Evolutionary conservation across 2,797 vertebrate species (phyloP).

Genomic region (Parauchenoglanis ngamensis): DNA sequence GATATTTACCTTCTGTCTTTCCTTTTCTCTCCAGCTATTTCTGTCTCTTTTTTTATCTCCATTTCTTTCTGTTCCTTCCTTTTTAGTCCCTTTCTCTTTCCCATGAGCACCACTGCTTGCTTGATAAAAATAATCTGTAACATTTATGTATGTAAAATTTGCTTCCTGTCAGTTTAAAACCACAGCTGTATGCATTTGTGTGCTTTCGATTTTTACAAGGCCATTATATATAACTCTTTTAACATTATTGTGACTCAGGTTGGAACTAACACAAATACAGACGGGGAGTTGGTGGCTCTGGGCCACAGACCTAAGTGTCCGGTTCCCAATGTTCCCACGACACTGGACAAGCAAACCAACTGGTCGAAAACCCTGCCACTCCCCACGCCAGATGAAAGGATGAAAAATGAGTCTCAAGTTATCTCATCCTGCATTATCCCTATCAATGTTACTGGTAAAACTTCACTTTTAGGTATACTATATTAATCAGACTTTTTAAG

Average conservation of each 20-base stretch:
- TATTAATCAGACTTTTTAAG: not conserved
- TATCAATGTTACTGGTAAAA: slow-evolving; percentile 96
- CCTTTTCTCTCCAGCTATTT: slow-evolving; percentile 14
- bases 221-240: not conserved
- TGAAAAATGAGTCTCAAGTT: slow-evolving; percentile 87
- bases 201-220: not conserved
- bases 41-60: not conserved
- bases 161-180: not conserved
- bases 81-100: not conserved
- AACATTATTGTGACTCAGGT: slow-evolving; percentile 72
- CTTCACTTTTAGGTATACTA: not conserved
- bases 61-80: not conserved
- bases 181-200: not conserved
- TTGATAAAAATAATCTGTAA: not conserved
- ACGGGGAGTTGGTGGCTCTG: slow-evolving; percentile 80
- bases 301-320: slow-evolving; percentile 89
- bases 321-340: slow-evolving; percentile 83
- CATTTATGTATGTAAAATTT: not conserved
- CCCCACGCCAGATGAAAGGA: slow-evolving; percentile 89
- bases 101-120: not conserved
- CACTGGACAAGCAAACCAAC: slow-evolving; percentile 95
- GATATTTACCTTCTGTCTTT: not conserved
- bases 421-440: slow-evolving; percentile 98
- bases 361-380: slow-evolving; percentile 93
- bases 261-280: slow-evolving; percentile 84